These are phyloP conservation scores for Drosophila busckii DNA, from an alignment of 1,140 invertebrate species.

Conservation along the genomic window DNA sequence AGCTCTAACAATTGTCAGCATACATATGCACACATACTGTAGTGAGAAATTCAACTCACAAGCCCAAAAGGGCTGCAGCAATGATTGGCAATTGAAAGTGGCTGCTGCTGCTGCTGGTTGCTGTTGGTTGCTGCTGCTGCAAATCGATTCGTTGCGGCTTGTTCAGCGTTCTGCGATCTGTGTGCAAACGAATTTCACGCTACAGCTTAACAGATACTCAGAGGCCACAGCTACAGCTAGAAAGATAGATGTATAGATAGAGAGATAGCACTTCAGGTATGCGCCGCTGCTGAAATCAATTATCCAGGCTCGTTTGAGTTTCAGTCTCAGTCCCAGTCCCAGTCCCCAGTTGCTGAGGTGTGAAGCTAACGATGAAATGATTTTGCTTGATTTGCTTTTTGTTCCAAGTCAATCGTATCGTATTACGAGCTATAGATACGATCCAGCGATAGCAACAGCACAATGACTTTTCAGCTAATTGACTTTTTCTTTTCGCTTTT, in stretches of 20 bases:
- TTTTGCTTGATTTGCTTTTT: slow-evolving; percentile 4
- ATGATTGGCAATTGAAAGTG: slow-evolving; percentile 45
- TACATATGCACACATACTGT: background rate
- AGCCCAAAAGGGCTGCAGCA: slow-evolving; percentile 18
- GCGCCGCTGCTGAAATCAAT: slow-evolving; percentile 52
- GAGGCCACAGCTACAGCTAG: slow-evolving; percentile 41
- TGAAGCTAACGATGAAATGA: slow-evolving; percentile 58
- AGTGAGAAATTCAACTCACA: slow-evolving; percentile 20
- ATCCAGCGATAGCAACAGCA: background rate
- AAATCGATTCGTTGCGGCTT: slow-evolving; percentile 67
- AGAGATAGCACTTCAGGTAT: slow-evolving; percentile 30
- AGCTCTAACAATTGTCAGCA: slow-evolving; percentile 29
- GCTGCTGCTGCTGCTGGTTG: slow-evolving; percentile 15
- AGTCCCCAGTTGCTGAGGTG: too few relatives aligned
- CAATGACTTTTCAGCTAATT: slow-evolving; percentile 32
- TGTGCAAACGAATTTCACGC: slow-evolving; percentile 62
- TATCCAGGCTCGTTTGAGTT: slow-evolving; percentile 41
- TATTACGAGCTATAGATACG: slow-evolving; percentile 1
- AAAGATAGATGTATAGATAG: slow-evolving; percentile 16
- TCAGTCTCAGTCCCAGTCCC: too few relatives aligned
- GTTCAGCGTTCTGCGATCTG: slow-evolving; percentile 37
- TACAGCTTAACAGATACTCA: slow-evolving; percentile 38
- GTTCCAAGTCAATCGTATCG: background rate
- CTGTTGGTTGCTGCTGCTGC: background rate
- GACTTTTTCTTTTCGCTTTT: background rate